Conservation (phyloP, 1,140 invertebrate genomes). For the Bicyclus anynana region DNA sequence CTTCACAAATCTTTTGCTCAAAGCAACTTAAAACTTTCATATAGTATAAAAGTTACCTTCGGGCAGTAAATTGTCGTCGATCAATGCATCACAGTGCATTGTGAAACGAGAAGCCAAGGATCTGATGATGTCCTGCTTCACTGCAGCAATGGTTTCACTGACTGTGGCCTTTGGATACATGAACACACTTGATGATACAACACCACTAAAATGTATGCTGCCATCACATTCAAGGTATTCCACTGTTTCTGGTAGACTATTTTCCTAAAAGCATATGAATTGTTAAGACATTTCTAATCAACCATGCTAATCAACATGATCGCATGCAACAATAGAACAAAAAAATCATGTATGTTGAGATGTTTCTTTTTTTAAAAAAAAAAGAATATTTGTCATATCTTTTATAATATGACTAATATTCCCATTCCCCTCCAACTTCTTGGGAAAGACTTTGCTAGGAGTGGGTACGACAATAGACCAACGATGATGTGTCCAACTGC, state of each 20-base stretch:
- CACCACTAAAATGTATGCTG: conserved; percentile 77
- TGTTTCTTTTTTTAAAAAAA: no score
- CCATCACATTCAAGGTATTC: conserved; percentile 74
- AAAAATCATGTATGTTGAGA: no score
- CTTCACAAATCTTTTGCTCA: no score
- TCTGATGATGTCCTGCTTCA: conserved; percentile 87
- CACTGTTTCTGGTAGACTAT: conserved; percentile 66
- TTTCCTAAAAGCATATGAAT: conserved; percentile 54
- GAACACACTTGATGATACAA: conserved; percentile 84
- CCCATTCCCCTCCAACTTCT: no score
- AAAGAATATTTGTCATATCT: no score
- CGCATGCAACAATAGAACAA: no score
- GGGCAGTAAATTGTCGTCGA: conserved; percentile 84
- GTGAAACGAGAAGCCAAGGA: conserved; percentile 87
- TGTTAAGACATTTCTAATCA: no score
- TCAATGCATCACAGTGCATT: conserved; percentile 90
- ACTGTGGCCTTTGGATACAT: conserved; percentile 84
- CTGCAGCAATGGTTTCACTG: conserved; percentile 80
- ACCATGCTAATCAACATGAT: no score
- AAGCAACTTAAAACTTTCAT: background rate
- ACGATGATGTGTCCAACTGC: no score
- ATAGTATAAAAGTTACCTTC: conserved; percentile 68
- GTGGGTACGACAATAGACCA: no score
- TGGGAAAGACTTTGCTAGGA: no score
- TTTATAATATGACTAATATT: no score